A percentile compares a stretch with the other conserved stretches of the same genome.
Conservation (phyloP, 2,113 vertebrate species). For the Macquaria ambigua region DNA sequence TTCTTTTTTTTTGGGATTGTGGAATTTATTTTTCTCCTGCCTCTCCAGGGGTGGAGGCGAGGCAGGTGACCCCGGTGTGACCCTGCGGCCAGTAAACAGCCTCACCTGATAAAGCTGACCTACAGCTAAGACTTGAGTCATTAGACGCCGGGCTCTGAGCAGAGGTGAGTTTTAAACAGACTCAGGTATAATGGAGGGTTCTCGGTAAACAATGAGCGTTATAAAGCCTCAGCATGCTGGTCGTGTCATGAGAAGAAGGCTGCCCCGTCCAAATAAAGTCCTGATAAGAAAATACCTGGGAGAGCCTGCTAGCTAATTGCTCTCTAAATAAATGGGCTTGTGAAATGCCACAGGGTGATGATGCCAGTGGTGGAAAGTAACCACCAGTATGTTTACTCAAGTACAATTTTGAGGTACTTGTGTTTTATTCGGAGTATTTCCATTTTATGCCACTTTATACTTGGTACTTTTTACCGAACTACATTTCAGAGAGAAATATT, state of each 20-base stretch:
- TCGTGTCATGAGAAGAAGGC: conserved; percentile 63
- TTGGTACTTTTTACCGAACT: not conserved
- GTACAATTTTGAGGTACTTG: not conserved
- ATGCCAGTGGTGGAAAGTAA: not conserved
- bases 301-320: conserved; percentile 56
- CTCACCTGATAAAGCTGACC: conserved; percentile 91
- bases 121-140: conserved; percentile 87
- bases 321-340: conserved; percentile 54
- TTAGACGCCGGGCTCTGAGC: conserved; percentile 83
- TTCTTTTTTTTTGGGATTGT: conserved; percentile 60
- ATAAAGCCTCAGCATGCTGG: conserved; percentile 74
- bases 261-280: conserved; percentile 73
- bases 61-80: conserved; percentile 83
- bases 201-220: conserved; percentile 80
- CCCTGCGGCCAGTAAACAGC: conserved; percentile 86
- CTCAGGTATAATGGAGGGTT: conserved; percentile 72
- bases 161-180: conserved; percentile 66
- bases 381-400: not conserved
- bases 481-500: not conserved
- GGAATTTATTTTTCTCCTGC: conserved; percentile 75
- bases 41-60: conserved; percentile 61
- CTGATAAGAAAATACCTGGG: conserved; percentile 81
- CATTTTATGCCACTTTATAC: not conserved
- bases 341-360: conserved; percentile 21
- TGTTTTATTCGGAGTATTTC: not conserved